Evolutionary conservation across 2,797 vertebrate genomes (phyloP).

Genomic region (Megaceryle alcyon): DNA sequence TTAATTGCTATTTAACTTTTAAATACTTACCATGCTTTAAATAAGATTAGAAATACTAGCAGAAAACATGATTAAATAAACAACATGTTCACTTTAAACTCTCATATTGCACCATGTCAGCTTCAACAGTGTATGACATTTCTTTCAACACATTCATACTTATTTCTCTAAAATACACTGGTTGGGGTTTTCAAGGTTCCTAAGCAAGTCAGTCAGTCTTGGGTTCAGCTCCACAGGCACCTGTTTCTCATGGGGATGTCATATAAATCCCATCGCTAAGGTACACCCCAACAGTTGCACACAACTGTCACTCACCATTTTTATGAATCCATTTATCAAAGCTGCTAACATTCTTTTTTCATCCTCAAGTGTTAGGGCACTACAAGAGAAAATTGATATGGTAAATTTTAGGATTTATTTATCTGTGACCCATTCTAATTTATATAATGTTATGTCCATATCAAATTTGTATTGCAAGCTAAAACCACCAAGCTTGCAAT

Average conservation of each 20-base stretch:
- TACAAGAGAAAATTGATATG: slow-evolving; percentile 68
- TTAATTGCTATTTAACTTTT: background rate
- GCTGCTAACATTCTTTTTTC: slow-evolving; percentile 90
- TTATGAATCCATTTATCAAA: slow-evolving; percentile 94
- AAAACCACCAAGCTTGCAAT: background rate
- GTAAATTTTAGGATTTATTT: background rate
- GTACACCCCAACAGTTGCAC: background rate
- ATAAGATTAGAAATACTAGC: background rate
- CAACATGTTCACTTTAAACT: background rate
- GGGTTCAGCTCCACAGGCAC: background rate
- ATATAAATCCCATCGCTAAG: background rate
- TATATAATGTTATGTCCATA: background rate
- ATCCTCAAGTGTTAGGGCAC: slow-evolving; percentile 94
- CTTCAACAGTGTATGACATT: background rate
- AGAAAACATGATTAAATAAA: background rate
- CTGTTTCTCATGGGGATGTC: background rate
- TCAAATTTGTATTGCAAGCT: background rate
- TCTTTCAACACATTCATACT: background rate
- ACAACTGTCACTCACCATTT: slow-evolving; percentile 86
- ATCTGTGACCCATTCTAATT: background rate
- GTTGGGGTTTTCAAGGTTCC: background rate
- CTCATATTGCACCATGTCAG: background rate
- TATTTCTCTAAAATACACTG: background rate
- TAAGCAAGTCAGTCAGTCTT: background rate
- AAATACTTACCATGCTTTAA: background rate